Conservation (phyloP, 2,797 vertebrate genomes). For the Rhynchotus rufescens region DNA sequence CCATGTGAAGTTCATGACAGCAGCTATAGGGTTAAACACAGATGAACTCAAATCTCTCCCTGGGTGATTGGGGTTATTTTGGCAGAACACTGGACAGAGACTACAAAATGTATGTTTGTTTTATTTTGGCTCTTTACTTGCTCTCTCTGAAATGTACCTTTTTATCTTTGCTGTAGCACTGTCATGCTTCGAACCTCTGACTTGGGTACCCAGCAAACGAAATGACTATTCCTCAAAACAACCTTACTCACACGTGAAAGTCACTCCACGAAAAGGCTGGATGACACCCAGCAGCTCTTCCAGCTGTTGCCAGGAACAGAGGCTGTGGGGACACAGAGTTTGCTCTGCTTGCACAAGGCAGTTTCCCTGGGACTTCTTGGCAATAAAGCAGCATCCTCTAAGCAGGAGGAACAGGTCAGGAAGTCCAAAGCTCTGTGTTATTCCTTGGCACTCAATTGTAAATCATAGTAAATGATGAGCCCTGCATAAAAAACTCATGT, state of each 20-base stretch:
- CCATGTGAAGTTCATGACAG: not conserved
- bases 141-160: not conserved
- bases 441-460: not conserved
- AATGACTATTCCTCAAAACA: not conserved
- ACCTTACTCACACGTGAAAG: not conserved
- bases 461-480: not conserved
- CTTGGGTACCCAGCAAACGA: not conserved
- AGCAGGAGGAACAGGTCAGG: not conserved
- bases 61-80: not conserved
- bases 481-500: not conserved
- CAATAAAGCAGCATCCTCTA: not conserved
- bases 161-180: not conserved
- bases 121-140: conserved; percentile 15
- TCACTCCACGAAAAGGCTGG: not conserved
- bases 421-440: not conserved
- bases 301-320: not conserved
- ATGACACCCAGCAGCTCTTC: not conserved
- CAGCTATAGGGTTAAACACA: conserved; percentile 31
- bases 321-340: not conserved
- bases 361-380: not conserved
- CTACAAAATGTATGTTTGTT: not conserved
- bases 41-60: not conserved
- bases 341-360: not conserved
- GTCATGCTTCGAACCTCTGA: not conserved
- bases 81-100: not conserved